phyloP scores from a whole-genome alignment of 2,888 invertebrate genomes.

The Hemaris fuciformis region DNA sequence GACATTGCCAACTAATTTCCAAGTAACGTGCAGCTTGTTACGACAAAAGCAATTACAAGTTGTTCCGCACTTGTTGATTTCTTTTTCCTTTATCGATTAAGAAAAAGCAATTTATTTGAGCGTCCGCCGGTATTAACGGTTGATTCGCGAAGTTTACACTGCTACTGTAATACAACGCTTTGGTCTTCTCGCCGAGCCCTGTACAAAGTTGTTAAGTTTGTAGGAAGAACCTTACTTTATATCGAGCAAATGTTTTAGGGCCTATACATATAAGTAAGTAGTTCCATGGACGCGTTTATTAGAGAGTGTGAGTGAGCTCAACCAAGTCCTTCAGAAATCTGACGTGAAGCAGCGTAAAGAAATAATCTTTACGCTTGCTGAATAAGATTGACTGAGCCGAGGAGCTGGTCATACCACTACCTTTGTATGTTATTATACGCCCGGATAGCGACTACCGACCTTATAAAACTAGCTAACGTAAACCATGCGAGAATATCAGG shows the following conservation, averaged over 20 bases:
- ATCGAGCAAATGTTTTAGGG: no score
- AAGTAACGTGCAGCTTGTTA: slow-evolving; percentile 34
- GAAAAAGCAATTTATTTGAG: slow-evolving; percentile 45
- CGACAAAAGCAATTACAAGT: slow-evolving; percentile 48
- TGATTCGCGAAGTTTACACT: slow-evolving; percentile 31
- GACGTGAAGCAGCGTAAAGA: no score
- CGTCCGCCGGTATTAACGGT: slow-evolving; percentile 24
- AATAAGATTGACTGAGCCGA: no score
- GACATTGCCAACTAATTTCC: slow-evolving; percentile 36
- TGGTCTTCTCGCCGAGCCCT: background rate
- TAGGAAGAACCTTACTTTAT: background rate
- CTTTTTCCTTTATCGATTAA: slow-evolving; percentile 43
- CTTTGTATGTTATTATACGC: no score
- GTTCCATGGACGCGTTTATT: no score
- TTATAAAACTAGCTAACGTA: no score
- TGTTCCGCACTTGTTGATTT: slow-evolving; percentile 50
- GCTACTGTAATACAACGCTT: background rate
- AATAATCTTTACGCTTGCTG: no score
- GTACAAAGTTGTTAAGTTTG: background rate
- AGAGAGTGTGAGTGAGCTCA: no score
- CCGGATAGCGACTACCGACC: no score
- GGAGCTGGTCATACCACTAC: no score
- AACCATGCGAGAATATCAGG: no score
- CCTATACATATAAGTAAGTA: background rate
- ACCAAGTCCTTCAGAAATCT: no score